Conservation (phyloP, 2,888 invertebrate species). For the Pegoplata infirma region DNA sequence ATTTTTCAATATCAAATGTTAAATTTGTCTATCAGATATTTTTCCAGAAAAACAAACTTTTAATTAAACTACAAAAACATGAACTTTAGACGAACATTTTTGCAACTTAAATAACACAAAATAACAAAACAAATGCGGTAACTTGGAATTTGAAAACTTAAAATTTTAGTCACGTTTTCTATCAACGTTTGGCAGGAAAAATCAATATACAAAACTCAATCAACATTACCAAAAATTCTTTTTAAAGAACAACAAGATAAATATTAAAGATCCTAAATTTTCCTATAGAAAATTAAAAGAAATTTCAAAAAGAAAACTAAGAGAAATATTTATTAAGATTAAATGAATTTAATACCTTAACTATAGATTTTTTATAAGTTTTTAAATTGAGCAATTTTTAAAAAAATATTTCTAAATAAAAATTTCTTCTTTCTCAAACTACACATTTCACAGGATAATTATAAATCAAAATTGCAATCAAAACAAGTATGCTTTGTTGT, state of each 20-base stretch:
- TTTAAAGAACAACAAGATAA: constrained; percentile 1
- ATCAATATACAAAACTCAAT: constrained; percentile 57
- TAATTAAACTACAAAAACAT: constrained; percentile 55
- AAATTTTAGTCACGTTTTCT: constrained; percentile 59
- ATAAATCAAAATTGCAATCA: constrained; percentile 46
- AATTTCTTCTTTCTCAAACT: background rate
- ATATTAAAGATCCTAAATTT: background rate
- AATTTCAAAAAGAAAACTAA: background rate
- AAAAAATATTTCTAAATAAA: too few species aligned
- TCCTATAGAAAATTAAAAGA: background rate
- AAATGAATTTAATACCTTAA: background rate
- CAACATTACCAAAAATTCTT: constrained; percentile 24
- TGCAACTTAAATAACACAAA: constrained; percentile 41
- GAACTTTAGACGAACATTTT: constrained; percentile 24
- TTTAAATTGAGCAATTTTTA: background rate
- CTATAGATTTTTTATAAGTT: constrained; percentile 6
- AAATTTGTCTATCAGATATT: constrained; percentile 18
- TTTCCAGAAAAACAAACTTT: constrained; percentile 25
- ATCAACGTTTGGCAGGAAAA: constrained; percentile 45
- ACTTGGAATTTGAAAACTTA: constrained; percentile 46
- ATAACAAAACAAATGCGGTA: constrained; percentile 25
- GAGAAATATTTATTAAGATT: background rate
- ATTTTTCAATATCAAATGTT: too few species aligned
- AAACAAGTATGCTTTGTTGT: constrained; percentile 28
- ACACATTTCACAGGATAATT: constrained; percentile 41